Evolutionary conservation across 2,113 vertebrate genomes (phyloP).

Genomic region (Cephalophus harveyi): DNA sequence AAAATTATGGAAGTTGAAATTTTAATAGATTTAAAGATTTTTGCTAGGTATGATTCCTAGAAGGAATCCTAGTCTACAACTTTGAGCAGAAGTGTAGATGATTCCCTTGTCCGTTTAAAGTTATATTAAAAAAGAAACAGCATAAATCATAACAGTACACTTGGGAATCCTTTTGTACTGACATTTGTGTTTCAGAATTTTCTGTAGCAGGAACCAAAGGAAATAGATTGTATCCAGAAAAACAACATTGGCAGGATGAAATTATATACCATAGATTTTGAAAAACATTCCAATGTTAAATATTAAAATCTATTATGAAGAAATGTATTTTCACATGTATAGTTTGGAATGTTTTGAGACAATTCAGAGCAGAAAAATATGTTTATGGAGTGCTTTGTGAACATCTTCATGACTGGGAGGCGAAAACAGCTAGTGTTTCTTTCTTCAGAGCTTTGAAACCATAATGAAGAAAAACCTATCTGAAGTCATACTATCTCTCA

Average conservation of each 20-base stretch:
- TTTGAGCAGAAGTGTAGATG: neutral
- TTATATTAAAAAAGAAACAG: neutral
- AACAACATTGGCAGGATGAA: slow-evolving; percentile 20
- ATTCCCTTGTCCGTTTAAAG: slow-evolving; percentile 1
- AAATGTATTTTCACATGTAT: neutral
- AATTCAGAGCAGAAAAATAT: neutral
- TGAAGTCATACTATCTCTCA: neutral
- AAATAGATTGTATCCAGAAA: neutral
- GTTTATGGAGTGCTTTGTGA: neutral
- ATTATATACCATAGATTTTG: neutral
- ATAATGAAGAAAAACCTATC: neutral
- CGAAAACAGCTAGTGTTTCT: neutral
- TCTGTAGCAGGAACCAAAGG: neutral
- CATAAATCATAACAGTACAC: neutral
- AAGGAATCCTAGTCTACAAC: neutral
- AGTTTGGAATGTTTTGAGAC: neutral
- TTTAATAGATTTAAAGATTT: slow-evolving; percentile 11
- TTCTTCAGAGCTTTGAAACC: slow-evolving; percentile 13
- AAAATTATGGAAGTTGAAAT: neutral
- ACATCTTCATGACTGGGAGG: neutral
- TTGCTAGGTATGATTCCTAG: neutral
- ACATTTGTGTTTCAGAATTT: neutral
- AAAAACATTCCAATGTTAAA: neutral
- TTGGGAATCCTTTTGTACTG: neutral
- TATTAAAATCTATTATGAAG: neutral